phyloP scores from a whole-genome alignment of 2,113 vertebrate genomes.

The Labrus mixtus region DNA sequence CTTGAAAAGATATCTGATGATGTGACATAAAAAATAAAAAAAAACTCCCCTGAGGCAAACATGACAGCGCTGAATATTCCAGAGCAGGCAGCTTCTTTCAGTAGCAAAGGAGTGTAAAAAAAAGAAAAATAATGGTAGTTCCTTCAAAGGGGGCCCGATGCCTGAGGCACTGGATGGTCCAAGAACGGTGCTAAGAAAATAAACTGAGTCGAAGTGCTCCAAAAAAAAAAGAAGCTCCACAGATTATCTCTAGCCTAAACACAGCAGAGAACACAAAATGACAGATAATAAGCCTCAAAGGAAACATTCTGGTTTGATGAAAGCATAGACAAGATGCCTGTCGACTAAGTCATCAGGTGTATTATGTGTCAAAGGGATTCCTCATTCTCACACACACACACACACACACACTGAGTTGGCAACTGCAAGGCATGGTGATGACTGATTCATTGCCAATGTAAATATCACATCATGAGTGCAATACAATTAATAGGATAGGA shows the following conservation, averaged over 20 bases:
- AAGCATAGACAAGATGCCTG: constrained; percentile 37
- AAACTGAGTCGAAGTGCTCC: constrained; percentile 19
- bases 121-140: background rate
- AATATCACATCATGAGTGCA: background rate
- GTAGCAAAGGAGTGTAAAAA: background rate
- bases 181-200: constrained; percentile 49
- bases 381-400: background rate
- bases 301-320: constrained; percentile 46
- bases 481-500: too few relatives aligned
- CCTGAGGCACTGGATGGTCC: background rate
- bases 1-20: constrained; percentile 36
- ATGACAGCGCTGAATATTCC: background rate
- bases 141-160: constrained; percentile 6
- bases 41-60: background rate
- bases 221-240: background rate
- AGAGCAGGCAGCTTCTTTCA: background rate
- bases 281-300: constrained; percentile 27
- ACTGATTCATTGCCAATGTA: background rate
- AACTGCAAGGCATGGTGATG: background rate
- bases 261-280: constrained; percentile 33
- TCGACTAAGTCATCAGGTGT: constrained; percentile 50
- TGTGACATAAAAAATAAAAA: background rate
- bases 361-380: constrained; percentile 35
- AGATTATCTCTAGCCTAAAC: constrained; percentile 21
- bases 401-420: background rate